These are phyloP conservation scores for Nomada flava DNA, from an alignment of 2,888 invertebrate species.

Conservation along the genomic window DNA sequence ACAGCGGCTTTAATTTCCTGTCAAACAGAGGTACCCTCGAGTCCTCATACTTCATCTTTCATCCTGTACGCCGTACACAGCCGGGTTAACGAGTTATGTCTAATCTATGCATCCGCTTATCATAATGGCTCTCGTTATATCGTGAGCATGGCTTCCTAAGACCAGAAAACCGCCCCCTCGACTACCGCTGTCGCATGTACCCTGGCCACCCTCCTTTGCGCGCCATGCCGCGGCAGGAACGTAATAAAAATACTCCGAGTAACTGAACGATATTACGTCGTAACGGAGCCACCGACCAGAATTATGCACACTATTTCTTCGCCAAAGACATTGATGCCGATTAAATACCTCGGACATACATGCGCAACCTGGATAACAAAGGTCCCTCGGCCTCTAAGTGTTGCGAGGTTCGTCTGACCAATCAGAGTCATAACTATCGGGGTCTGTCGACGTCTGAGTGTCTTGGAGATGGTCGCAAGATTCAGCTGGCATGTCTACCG, in stretches of 20 bases:
- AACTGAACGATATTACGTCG: slow-evolving; percentile 72
- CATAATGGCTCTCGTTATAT: slow-evolving; percentile 83
- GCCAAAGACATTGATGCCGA: slow-evolving; percentile 30
- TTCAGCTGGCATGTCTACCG: too few relatives aligned
- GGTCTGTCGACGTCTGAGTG: too few relatives aligned
- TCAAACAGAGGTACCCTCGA: slow-evolving; percentile 27
- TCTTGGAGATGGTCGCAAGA: too few relatives aligned
- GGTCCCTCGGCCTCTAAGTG: too few relatives aligned
- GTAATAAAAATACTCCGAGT: slow-evolving; percentile 72
- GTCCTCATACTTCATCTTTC: slow-evolving; percentile 38
- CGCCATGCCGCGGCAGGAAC: slow-evolving; percentile 45
- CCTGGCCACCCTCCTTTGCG: slow-evolving; percentile 43
- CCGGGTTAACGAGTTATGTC: slow-evolving; percentile 82
- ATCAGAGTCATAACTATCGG: too few relatives aligned
- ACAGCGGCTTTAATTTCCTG: slow-evolving; percentile 8
- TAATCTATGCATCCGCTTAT: slow-evolving; percentile 84
- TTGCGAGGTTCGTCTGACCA: too few relatives aligned
- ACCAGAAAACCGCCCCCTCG: slow-evolving; percentile 54
- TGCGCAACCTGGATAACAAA: too few relatives aligned
- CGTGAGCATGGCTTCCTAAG: slow-evolving; percentile 71
- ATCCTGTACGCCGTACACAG: slow-evolving; percentile 72
- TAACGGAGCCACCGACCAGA: slow-evolving; percentile 63
- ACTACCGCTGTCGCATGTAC: slow-evolving; percentile 51
- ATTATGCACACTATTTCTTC: slow-evolving; percentile 57
- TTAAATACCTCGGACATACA: slow-evolving; percentile 25